Conservation (phyloP, 2,113 vertebrate genomes). For the Montifringilla adamsi region DNA sequence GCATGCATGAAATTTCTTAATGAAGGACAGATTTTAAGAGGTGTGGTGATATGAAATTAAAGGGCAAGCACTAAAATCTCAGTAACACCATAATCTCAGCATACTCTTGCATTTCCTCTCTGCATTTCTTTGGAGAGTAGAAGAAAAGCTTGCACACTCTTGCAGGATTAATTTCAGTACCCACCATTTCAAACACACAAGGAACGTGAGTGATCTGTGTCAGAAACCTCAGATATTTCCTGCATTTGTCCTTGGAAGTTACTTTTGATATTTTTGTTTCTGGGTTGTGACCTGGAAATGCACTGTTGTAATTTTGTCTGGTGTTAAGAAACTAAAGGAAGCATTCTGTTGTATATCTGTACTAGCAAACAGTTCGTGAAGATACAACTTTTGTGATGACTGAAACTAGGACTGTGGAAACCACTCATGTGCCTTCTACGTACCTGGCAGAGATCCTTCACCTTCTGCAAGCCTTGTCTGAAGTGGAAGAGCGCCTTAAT, state of each 20-base stretch:
- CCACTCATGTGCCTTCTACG: slow-evolving; percentile 80
- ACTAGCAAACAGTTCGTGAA: slow-evolving; percentile 79
- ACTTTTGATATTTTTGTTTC: not conserved
- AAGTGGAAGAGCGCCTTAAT: slow-evolving; percentile 87
- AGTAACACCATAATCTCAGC: not conserved
- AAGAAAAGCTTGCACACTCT: not conserved
- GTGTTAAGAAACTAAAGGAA: slow-evolving; percentile 67
- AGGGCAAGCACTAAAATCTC: not conserved
- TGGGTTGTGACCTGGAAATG: slow-evolving; percentile 13
- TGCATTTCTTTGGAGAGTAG: not conserved
- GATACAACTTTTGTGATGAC: slow-evolving; percentile 70
- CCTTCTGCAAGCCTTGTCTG: slow-evolving; percentile 83
- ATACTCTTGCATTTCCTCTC: not conserved
- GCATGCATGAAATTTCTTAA: not conserved
- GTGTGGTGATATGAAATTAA: not conserved
- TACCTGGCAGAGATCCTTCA: slow-evolving; percentile 85
- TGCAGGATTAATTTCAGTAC: not conserved
- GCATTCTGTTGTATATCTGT: slow-evolving; percentile 74
- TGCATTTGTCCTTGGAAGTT: not conserved
- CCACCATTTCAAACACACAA: not conserved
- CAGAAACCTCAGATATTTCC: not conserved
- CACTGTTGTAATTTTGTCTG: not conserved
- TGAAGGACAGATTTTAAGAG: not conserved
- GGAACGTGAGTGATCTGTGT: not conserved
- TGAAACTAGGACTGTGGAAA: slow-evolving; percentile 79